phyloP scores from a whole-genome alignment of 2,888 invertebrate genomes.

The Alloplasta piceator region DNA sequence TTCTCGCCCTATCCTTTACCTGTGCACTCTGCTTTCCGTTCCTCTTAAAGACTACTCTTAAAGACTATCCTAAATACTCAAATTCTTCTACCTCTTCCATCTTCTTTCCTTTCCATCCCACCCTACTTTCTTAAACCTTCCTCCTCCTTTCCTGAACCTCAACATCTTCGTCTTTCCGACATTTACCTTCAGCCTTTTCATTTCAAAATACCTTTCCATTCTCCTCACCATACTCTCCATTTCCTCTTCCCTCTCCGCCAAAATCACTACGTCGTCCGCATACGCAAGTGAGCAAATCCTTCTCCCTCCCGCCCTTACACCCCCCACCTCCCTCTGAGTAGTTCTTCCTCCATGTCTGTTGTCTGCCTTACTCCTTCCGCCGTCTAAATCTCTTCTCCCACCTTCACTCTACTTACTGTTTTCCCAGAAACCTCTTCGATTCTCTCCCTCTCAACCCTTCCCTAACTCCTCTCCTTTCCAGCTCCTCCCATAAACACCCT shows the following conservation, averaged over 20 bases:
- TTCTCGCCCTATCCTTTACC: slow-evolving; percentile 1
- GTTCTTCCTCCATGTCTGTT: slow-evolving; percentile 53
- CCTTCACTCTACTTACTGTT: slow-evolving; percentile 20
- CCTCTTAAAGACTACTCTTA: neutral
- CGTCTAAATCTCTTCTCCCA: slow-evolving; percentile 9
- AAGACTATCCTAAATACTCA: slow-evolving; percentile 18
- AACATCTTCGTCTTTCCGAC: slow-evolving; percentile 19
- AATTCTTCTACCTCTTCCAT: slow-evolving; percentile 26
- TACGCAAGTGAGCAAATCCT: no score
- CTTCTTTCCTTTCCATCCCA: slow-evolving; percentile 27
- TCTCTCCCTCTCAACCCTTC: slow-evolving; percentile 12
- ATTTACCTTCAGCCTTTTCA: slow-evolving; percentile 10
- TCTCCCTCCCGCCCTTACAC: slow-evolving; percentile 18
- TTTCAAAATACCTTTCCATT: neutral
- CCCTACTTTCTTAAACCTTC: neutral
- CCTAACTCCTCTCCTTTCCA: slow-evolving; percentile 12
- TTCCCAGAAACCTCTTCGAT: neutral
- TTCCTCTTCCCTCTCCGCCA: slow-evolving; percentile 21
- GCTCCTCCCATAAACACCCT: neutral
- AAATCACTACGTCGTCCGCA: no score
- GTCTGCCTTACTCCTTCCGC: slow-evolving; percentile 58
- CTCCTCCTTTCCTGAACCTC: slow-evolving; percentile 20
- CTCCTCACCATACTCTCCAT: slow-evolving; percentile 28
- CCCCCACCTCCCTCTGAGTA: slow-evolving; percentile 16
- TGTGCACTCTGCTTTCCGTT: slow-evolving; percentile 16